phyloP scores from a whole-genome alignment of 2,113 vertebrate genomes.

The Indri indri region DNA sequence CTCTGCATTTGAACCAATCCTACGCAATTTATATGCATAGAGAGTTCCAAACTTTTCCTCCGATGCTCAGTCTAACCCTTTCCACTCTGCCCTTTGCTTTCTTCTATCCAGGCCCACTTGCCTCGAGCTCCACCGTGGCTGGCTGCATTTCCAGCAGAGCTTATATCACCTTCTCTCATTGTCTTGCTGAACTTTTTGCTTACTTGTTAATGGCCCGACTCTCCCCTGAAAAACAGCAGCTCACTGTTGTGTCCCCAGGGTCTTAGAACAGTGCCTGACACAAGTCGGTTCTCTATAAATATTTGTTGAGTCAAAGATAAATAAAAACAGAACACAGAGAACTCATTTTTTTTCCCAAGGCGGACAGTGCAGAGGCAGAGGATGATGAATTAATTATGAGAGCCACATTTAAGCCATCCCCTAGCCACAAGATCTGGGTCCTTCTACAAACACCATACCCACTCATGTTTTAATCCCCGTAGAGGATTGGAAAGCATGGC shows the following conservation, averaged over 20 bases:
- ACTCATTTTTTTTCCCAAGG: not conserved
- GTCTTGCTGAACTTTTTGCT: not conserved
- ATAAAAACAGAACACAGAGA: not conserved
- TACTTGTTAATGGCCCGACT: not conserved
- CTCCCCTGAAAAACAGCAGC: not conserved
- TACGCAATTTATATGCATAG: not conserved
- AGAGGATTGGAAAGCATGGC: not conserved
- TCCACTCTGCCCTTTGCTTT: not conserved
- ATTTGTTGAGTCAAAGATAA: not conserved
- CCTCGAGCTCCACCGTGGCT: not conserved
- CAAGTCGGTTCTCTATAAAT: not conserved
- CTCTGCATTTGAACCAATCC: not conserved
- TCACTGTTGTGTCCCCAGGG: rapidly evolving
- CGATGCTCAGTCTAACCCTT: not conserved
- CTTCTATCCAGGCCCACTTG: not conserved
- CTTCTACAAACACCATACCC: not conserved
- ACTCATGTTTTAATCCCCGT: rapidly evolving
- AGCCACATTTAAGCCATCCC: not conserved
- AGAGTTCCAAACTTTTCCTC: not conserved
- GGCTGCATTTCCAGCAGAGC: not conserved
- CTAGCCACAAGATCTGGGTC: not conserved
- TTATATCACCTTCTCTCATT: not conserved
- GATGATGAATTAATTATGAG: not conserved
- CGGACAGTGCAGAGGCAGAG: too few relatives aligned
- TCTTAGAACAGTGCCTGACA: not conserved